Percentiles rank a stretch among this genome's conserved stretches.
Conservation (phyloP, 1,140 invertebrate genomes). For the Drosophila ambigua region DNA sequence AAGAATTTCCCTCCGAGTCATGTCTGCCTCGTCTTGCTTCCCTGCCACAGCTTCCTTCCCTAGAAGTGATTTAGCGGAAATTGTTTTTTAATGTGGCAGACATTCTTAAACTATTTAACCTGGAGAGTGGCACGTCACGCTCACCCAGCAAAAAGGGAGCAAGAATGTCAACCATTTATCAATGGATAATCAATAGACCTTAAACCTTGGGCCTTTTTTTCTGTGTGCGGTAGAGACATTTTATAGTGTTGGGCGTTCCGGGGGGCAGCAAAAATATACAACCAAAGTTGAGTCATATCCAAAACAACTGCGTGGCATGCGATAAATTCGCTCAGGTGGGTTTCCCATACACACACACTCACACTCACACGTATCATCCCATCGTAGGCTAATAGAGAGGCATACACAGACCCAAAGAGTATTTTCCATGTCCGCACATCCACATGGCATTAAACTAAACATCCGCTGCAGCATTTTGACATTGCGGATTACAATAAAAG, state of each 20-base stretch:
- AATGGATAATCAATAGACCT: conserved; percentile 78
- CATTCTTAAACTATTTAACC: conserved; percentile 79
- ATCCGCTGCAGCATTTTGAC: conserved; percentile 72
- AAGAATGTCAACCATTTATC: conserved; percentile 72
- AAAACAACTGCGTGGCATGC: conserved; percentile 72
- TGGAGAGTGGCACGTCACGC: conserved; percentile 23
- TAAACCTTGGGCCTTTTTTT: conserved; percentile 46
- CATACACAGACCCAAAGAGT: neutral
- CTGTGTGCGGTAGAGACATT: conserved; percentile 29
- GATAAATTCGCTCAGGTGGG: conserved; percentile 65
- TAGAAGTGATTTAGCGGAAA: conserved; percentile 75
- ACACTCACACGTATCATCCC: conserved; percentile 16
- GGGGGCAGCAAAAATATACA: conserved; percentile 8
- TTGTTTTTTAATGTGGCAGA: conserved; percentile 78
- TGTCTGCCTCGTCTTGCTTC: conserved; percentile 13
- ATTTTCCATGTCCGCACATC: conserved; percentile 3
- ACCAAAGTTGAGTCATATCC: conserved; percentile 1
- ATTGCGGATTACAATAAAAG: conserved; percentile 79
- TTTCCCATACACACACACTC: conserved; percentile 6
- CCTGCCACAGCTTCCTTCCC: conserved; percentile 3
- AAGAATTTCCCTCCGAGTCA: conserved; percentile 37
- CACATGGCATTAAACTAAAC: conserved; percentile 49
- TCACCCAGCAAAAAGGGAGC: conserved; percentile 14
- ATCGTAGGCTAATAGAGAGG: neutral
- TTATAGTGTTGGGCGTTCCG: conserved; percentile 49